A percentile compares a stretch with the other conserved stretches of the same genome.
phyloP scores from a whole-genome alignment of 1,140 invertebrate species.

The Phthorimaea operculella region DNA sequence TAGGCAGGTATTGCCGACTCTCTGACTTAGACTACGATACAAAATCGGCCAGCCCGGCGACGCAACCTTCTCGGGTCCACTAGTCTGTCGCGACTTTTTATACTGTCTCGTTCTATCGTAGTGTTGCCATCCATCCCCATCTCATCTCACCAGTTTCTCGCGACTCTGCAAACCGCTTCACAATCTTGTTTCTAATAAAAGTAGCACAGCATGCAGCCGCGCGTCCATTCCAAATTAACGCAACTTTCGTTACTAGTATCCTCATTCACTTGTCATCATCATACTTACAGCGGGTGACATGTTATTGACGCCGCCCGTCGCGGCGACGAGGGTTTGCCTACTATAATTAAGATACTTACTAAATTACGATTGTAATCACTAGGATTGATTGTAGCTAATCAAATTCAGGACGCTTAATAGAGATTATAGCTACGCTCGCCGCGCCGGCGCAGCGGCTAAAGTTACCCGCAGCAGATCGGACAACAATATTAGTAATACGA shows the following conservation, averaged over 20 bases:
- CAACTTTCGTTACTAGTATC: slow-evolving; percentile 37
- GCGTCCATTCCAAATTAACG: slow-evolving; percentile 24
- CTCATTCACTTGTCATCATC: slow-evolving; percentile 37
- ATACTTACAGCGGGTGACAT: slow-evolving; percentile 7
- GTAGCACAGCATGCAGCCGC: slow-evolving; percentile 9
- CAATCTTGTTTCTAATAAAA: slow-evolving; percentile 25
- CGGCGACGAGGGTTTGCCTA: background rate
- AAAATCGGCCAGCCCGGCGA: slow-evolving; percentile 32
- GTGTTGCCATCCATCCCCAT: slow-evolving; percentile 39
- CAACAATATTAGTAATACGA: slow-evolving; percentile 47
- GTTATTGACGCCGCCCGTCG: background rate
- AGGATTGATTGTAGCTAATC: too few relatives aligned
- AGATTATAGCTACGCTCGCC: slow-evolving; percentile 4
- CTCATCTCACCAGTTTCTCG: slow-evolving; percentile 36
- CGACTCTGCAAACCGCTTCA: slow-evolving; percentile 40
- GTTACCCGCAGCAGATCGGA: background rate
- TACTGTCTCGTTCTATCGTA: slow-evolving; percentile 57
- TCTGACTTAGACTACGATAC: slow-evolving; percentile 38
- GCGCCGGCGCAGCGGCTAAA: slow-evolving; percentile 2
- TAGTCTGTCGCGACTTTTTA: slow-evolving; percentile 63
- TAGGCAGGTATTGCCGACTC: slow-evolving; percentile 53
- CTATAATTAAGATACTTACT: too few relatives aligned
- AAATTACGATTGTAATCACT: too few relatives aligned
- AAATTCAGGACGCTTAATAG: background rate
- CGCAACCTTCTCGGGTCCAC: slow-evolving; percentile 58